Base-by-base conservation (phyloP, 2,888 invertebrate species). In the Thera obeliscata region DNA sequence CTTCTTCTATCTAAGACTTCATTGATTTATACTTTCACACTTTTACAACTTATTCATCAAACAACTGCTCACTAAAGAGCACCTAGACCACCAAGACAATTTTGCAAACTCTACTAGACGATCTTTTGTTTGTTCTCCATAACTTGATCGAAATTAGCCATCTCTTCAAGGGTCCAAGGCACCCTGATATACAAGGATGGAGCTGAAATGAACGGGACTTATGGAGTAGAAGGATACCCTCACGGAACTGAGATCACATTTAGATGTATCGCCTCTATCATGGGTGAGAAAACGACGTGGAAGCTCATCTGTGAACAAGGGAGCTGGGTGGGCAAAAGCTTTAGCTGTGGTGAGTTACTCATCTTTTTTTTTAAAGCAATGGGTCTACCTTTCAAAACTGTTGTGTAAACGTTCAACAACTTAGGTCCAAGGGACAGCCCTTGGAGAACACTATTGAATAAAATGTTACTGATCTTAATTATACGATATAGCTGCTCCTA, bases 201-300 rank as follows among this genome's bases (percentile, higher is more conserved):
- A 0, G 94, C 95, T 43, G 95, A 95, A 36, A 87, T 96, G 0
- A 95, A 95, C 58, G 95, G 95, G 5, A 95, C 95, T 2, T 89
- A 95, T n/a, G 94, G 92, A 3, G 84, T 96, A 73, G 95, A 95
- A 63, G 95, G 95, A 5, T 97, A 97, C 82, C 96, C 97, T 3
- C 97, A 97, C 78, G 97, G 97, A 0, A 96, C 97, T 0, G 97
- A 97, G 88, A 96, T 97, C 61, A 96, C 96, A 5, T 98, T 97
- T 86, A 95, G 96, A 78, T 98, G 98, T 83, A 97, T 97, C 74
- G 96, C 96, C 1, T 96, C 96, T 72, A 96, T 96, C 55, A 96
- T 97, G 92, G 97, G 96, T 0, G 97, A 97, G 87, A 96, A 96
- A 80, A 96, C 96, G 38, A 96, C 97, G 0, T 98, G 98, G 98